These are phyloP conservation scores for Corythaeola cristata DNA, from an alignment of 2,113 vertebrate species.

Conservation along the genomic window DNA sequence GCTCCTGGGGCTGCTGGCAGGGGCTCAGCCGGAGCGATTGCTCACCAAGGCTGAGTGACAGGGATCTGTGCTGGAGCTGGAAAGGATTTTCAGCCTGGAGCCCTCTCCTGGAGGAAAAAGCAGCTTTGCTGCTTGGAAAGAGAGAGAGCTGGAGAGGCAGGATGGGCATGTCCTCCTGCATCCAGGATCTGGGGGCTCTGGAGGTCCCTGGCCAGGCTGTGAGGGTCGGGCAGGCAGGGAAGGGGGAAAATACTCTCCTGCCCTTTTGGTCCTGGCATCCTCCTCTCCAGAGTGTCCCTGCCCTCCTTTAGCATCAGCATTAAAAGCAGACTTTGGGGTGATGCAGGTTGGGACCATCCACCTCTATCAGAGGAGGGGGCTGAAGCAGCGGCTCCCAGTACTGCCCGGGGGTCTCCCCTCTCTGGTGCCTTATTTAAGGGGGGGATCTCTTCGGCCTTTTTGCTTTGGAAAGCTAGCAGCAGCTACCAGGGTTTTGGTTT, in stretches of 20 bases:
- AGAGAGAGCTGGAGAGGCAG: background rate
- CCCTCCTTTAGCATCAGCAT: background rate
- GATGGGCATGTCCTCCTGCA: background rate
- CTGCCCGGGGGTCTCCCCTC: background rate
- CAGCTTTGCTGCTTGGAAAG: background rate
- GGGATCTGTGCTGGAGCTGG: background rate
- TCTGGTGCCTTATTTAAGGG: rapidly evolving
- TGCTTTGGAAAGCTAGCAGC: background rate
- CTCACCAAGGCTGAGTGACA: rapidly evolving
- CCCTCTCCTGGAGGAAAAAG: constrained; percentile 65
- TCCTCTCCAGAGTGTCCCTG: background rate
- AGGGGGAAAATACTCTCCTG: rapidly evolving
- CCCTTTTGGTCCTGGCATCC: background rate
- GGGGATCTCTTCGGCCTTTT: background rate
- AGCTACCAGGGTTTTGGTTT: background rate
- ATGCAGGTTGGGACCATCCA: background rate
- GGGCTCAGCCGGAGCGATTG: background rate
- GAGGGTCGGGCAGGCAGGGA: background rate
- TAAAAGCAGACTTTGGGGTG: background rate
- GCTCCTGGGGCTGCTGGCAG: background rate
- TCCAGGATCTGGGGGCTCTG: background rate
- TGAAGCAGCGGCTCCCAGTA: background rate
- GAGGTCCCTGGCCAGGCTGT: background rate
- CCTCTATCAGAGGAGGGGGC: background rate
- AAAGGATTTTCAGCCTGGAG: constrained; percentile 37